Evolutionary conservation across 2,797 vertebrate species (phyloP), one percentile per base, ranked within the genome.

Genomic region (Parauchenoglanis punctatus): DNA sequence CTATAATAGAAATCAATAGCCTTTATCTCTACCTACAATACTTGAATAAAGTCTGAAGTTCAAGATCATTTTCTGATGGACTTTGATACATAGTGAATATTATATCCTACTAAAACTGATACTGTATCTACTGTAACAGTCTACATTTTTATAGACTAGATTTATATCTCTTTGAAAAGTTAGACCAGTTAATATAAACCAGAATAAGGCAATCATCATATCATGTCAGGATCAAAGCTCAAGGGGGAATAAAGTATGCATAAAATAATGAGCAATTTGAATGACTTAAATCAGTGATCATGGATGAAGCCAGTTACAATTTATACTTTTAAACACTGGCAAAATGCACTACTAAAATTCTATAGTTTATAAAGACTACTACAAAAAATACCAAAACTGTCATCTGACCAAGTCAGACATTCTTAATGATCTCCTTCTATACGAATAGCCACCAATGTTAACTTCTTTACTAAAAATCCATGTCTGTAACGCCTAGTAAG

Each of bases 31-130:
- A 40, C 4, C 56, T 49, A 52, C 72, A 28, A 78, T 83, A 31
- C 81, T 20, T 56, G 78, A 81, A 11, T 68, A 83, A 85, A 89
- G 89, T 86, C 72, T 88, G 73, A 84, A 84, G 83, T 84, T 75
- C 67, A 81, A 63, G 35, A 56, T 82, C 72, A 75, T 75, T 73
- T 80, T 83, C 61, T 31, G 56, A 84, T 77, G 56, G 73, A 87
- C 84, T 83, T 73, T 82, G 90, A 44, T 81, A 54, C 70, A 52
- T 81, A 31, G 61, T 58, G 70, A 77, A 68, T 65, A 31, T 18
- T n/a, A 83, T 83, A 35, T 56, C 49, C 40, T 58, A 76, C 44
- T 61, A 25, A 81, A 84, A 49, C 31, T 78, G 49, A 87, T 78
- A 76, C 20, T 77, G 28, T 18, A 49, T 58, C 18, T 59, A 67